Evolutionary conservation across 1,140 invertebrate species (phyloP), one percentile per base, ranked within the genome.

Genomic region (Drosophila mauritiana): DNA sequence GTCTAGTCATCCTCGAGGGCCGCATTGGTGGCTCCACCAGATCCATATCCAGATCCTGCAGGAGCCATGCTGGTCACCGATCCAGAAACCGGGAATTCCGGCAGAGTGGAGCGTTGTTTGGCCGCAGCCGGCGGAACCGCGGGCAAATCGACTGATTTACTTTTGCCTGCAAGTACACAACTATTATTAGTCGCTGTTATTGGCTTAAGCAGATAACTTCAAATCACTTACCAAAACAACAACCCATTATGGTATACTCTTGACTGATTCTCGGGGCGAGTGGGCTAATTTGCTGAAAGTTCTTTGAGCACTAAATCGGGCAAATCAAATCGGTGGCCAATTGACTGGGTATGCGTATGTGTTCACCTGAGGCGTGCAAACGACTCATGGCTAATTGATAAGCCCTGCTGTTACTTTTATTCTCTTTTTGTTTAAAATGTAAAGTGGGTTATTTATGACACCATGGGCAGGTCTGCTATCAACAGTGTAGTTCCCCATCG

Each of bases 391-490:
- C 57, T 79, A 43, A 73, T 55, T 76, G 86, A 85, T 90, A 90
- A 82, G 72, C 48, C n/a, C 12, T n/a, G 31, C 45, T 67, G 73
- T 81, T 86, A 67, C 48, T 88, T 72, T 78, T 88, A 72, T 82
- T 83, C 36, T 67, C 74, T 74, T 74, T 64, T 55, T 74, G 63
- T 77, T 89, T 82, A 83, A 89, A 88, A 88, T 80, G 76, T 76
- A 83, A 89, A 89, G 79, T 88, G 83, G 84, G 84, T 89, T 88
- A 88, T 88, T 76, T 82, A 88, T 65, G 75, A 73, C 55, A 64
- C 48, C 36, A 61, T 45, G 58, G 64, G 74, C 48, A 78, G 17
- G 46, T 20, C 62, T 54, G 39, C 63, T 86, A 89, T 88, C 84
- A 76, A 34, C 31, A n/a, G 8, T 53, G 37, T 52, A 63, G 40